Percentiles rank a stretch among this genome's conserved stretches.
These are phyloP conservation scores for Pomatostomus ruficeps DNA, from an alignment of 2,113 vertebrate species.

Conservation along the genomic window DNA sequence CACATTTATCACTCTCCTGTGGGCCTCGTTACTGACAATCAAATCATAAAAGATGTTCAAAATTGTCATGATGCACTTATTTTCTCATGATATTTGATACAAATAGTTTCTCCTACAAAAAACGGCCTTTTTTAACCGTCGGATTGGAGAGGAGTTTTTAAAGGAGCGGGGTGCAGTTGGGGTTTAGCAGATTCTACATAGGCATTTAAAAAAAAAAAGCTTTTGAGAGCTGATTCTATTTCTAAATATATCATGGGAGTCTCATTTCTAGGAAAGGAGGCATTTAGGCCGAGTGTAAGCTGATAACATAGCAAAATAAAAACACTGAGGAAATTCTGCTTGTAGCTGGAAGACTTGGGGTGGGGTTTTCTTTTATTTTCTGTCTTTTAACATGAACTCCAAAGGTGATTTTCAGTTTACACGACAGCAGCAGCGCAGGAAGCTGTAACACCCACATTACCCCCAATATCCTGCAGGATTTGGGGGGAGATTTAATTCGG, in stretches of 20 bases:
- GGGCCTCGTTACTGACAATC: constrained; percentile 83
- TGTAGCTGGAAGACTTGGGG: background rate
- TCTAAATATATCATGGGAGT: constrained; percentile 46
- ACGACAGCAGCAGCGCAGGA: background rate
- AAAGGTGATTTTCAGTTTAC: background rate
- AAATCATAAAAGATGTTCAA: constrained; percentile 76
- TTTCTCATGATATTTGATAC: constrained; percentile 77
- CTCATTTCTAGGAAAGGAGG: constrained; percentile 32
- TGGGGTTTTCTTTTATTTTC: background rate
- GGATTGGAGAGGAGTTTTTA: constrained; percentile 55
- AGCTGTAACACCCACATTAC: background rate
- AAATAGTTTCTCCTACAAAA: constrained; percentile 75
- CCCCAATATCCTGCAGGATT: background rate
- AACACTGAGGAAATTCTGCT: constrained; percentile 1
- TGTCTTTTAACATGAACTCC: background rate
- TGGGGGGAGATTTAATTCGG: too few relatives aligned
- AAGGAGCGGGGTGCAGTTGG: constrained; percentile 55
- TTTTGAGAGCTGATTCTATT: constrained; percentile 31
- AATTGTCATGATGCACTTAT: constrained; percentile 81
- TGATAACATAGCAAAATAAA: constrained; percentile 24
- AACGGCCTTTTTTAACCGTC: constrained; percentile 57
- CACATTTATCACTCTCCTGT: constrained; percentile 83
- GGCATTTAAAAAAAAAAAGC: background rate
- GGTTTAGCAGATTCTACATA: background rate
- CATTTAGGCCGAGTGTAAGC: background rate